phyloP scores from a whole-genome alignment of 2,113 vertebrate species.

The Dendropsophus ebraccatus region DNA sequence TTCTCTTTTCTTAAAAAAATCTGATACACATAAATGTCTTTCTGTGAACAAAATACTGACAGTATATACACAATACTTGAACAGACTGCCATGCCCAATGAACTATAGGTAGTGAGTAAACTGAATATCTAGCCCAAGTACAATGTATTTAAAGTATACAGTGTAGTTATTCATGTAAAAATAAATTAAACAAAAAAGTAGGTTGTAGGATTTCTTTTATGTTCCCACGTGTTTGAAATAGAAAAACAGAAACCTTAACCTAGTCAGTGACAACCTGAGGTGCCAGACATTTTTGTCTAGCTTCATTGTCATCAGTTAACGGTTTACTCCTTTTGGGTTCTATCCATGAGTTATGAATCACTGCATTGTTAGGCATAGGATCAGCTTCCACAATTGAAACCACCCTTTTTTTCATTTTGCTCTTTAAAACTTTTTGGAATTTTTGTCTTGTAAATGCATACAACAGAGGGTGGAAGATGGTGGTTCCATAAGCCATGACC shows the following conservation, averaged over 20 bases:
- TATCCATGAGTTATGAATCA: constrained; percentile 99
- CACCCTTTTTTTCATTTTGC: constrained; percentile 98
- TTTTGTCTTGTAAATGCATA: constrained; percentile 98
- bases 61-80: constrained; percentile 73
- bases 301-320: constrained; percentile 89
- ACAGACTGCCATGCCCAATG: constrained; percentile 81
- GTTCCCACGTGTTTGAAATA: constrained; percentile 64
- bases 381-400: constrained; percentile 98
- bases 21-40: constrained; percentile 74
- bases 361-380: constrained; percentile 90
- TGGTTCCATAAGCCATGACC: constrained; percentile 98
- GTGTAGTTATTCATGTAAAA: constrained; percentile 74
- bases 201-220: constrained; percentile 67
- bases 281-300: constrained; percentile 89
- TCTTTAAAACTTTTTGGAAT: constrained; percentile 98
- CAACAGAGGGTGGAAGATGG: constrained; percentile 94
- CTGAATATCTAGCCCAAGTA: constrained; percentile 69
- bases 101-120: constrained; percentile 76
- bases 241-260: constrained; percentile 57
- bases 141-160: constrained; percentile 73
- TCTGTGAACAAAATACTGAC: constrained; percentile 72
- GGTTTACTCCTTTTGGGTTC: constrained; percentile 96
- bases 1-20: constrained; percentile 77
- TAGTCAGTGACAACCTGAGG: constrained; percentile 84
- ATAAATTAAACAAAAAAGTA: constrained; percentile 73